Percentiles rank a stretch among this genome's conserved stretches.
phyloP scores from a whole-genome alignment of 2,113 vertebrate genomes.

The Gulo gulo region DNA sequence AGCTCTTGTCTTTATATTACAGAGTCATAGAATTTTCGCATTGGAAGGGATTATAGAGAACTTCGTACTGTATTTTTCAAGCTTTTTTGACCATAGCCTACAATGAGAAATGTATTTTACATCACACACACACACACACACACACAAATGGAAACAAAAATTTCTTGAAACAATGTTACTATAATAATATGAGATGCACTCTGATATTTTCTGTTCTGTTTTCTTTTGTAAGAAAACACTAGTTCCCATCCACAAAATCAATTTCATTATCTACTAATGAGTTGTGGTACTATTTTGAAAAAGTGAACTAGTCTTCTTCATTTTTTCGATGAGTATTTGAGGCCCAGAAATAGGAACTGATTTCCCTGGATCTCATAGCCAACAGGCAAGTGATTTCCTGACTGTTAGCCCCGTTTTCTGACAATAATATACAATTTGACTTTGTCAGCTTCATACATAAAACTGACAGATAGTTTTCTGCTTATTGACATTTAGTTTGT shows the following conservation, averaged over 20 bases:
- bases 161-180: neutral
- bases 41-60: neutral
- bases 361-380: neutral
- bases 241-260: neutral
- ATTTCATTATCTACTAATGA: slow-evolving; percentile 13
- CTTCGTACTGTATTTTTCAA: slow-evolving; percentile 1
- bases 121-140: neutral
- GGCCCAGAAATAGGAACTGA: neutral
- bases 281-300: neutral
- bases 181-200: neutral
- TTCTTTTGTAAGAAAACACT: neutral
- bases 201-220: slow-evolving; percentile 1
- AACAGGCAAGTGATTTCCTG: neutral
- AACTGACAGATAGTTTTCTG: slow-evolving; percentile 19
- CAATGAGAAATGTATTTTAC: slow-evolving; percentile 25
- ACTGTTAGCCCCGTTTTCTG: neutral
- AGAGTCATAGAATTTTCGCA: neutral
- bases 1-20: neutral
- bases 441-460: slow-evolving; percentile 33
- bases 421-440: neutral
- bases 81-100: neutral
- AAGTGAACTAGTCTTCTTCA: slow-evolving; percentile 1
- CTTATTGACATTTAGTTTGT: slow-evolving; percentile 38
- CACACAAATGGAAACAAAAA: neutral
- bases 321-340: slow-evolving; percentile 6